phyloP scores from a whole-genome alignment of 2,113 vertebrate genomes.

The Anseranas semipalmata region DNA sequence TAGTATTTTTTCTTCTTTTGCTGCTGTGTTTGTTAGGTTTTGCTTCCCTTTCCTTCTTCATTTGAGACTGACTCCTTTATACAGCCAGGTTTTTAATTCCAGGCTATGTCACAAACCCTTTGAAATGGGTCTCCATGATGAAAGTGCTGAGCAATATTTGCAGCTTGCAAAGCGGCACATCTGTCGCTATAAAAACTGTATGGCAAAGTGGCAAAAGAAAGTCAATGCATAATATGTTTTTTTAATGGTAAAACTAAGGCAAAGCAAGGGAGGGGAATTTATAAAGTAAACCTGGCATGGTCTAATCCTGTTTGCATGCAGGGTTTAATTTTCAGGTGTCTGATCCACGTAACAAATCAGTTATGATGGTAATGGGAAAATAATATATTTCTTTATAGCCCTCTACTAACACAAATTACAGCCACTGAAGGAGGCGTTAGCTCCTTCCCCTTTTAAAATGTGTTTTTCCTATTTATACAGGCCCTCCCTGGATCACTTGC shows the following conservation, averaged over 20 bases:
- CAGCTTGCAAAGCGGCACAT: background rate
- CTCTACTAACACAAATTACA: background rate
- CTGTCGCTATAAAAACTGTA: background rate
- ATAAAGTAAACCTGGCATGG: background rate
- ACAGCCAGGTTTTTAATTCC: background rate
- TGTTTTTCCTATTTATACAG: background rate
- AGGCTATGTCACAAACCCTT: background rate
- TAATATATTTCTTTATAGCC: background rate
- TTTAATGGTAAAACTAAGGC: background rate
- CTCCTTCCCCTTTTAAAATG: background rate
- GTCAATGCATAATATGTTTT: background rate
- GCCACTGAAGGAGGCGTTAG: background rate
- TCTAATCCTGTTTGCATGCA: background rate
- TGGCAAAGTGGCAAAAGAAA: background rate
- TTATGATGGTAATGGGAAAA: background rate
- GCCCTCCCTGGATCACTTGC: background rate
- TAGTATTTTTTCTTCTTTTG: background rate
- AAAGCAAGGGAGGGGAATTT: background rate
- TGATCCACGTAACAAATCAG: background rate
- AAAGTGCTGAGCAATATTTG: background rate
- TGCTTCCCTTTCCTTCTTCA: background rate
- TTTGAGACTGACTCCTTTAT: background rate
- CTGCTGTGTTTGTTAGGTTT: background rate
- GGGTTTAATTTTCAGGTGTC: background rate
- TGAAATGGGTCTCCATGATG: background rate